A percentile compares a stretch with the other conserved stretches of the same genome.
These are phyloP conservation scores for Bradypus variegatus DNA, from an alignment of 2,797 vertebrate genomes.

Conservation along the genomic window DNA sequence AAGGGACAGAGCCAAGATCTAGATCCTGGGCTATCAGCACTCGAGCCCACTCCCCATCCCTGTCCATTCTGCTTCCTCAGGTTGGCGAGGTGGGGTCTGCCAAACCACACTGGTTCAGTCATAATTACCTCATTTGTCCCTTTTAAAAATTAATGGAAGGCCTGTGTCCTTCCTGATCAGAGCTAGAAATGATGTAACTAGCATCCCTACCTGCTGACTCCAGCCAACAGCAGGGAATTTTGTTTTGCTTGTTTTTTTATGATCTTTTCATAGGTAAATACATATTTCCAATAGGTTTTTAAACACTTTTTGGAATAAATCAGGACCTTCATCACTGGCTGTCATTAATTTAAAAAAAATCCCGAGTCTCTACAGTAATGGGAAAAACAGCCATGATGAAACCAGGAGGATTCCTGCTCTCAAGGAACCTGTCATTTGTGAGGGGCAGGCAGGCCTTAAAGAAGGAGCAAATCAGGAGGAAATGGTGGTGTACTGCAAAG, in stretches of 20 bases:
- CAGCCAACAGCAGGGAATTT: not conserved
- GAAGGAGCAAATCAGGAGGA: fast-evolving
- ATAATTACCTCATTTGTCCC: not conserved
- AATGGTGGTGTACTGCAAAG: too few relatives aligned
- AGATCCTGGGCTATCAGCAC: fast-evolving
- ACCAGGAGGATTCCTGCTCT: not conserved
- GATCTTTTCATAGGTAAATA: not conserved
- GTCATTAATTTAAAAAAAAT: not conserved
- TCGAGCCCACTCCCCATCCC: not conserved
- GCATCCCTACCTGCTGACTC: not conserved
- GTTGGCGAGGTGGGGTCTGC: not conserved
- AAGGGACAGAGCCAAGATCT: not conserved
- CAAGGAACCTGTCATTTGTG: not conserved
- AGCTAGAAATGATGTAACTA: fast-evolving
- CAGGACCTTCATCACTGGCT: not conserved
- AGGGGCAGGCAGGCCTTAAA: not conserved
- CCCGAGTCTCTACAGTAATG: not conserved
- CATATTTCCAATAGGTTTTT: not conserved
- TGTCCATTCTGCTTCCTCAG: not conserved
- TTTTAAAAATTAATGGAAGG: not conserved
- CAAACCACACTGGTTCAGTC: fast-evolving
- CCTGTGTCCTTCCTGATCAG: fast-evolving
- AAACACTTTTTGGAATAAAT: not conserved
- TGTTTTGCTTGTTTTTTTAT: not conserved
- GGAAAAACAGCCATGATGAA: not conserved